A percentile compares a stretch with the other conserved stretches of the same genome.
phyloP scores from a whole-genome alignment of 2,113 vertebrate genomes.

The Vombatus ursinus region DNA sequence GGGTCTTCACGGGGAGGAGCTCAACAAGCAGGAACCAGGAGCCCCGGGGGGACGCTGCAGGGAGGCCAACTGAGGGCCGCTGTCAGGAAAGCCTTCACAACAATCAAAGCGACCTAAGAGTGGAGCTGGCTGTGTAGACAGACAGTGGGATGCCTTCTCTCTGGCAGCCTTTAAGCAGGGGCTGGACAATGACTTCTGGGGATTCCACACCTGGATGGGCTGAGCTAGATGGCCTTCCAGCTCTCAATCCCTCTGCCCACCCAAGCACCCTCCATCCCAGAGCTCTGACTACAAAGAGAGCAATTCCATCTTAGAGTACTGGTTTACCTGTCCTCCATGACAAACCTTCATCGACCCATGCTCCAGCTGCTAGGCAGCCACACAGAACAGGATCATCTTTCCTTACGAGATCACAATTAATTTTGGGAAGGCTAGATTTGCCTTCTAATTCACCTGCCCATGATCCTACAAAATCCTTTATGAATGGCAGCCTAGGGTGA shows the following conservation, averaged over 20 bases:
- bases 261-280: neutral
- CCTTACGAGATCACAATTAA: neutral
- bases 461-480: neutral
- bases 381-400: neutral
- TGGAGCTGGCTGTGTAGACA: neutral
- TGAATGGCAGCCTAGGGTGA: neutral
- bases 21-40: neutral
- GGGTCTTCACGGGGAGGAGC: rapidly evolving
- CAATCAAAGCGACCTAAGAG: neutral
- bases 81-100: neutral
- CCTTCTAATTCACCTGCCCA: neutral
- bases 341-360: neutral
- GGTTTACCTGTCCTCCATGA: neutral
- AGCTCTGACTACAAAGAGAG: neutral
- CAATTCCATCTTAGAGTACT: neutral
- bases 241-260: too few species aligned
- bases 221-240: neutral
- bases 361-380: neutral
- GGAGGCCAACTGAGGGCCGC: rapidly evolving
- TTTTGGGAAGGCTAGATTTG: neutral
- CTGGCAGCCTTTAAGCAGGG: too few species aligned
- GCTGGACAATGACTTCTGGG: neutral
- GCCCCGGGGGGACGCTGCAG: neutral
- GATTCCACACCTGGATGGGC: neutral
- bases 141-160: neutral